Evolutionary conservation across 2,888 invertebrate species (phyloP), one percentile per base, ranked within the genome.

Genomic region (Epirrhoe tristata): DNA sequence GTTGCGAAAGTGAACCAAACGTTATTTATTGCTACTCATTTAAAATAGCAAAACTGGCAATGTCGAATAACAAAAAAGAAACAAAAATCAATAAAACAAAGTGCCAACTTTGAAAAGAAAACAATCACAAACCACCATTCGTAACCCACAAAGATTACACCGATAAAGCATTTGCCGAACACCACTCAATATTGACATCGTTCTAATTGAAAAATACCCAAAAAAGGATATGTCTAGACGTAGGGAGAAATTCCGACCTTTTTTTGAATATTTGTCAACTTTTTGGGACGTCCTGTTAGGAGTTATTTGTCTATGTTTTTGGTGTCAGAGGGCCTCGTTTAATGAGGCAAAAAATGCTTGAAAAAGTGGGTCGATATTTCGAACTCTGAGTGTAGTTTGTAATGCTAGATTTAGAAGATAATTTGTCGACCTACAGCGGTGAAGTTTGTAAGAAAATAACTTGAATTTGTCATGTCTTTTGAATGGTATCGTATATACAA

Each of bases 191-290:
- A 39, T 59, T 43, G 52, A 52, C 52, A 53, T 39, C 51, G 14
- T 56, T 61, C 50, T 67, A 70, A 74, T 68, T 65, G 62, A 70
- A 55, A 67, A 72, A 72, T 67, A 66, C 60, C 16, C 58, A 59
- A 67, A 50, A 67, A 60, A 52, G 32, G 68, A 55, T 63, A 46
- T 46, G 67, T 65, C 60, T 61, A 64, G 62, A 59, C 65, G 63
- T 56, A 81, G 81, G 80, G 81, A 78, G 76, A 70, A 73, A 83
- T 84, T 83, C 84, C 79, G 67, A 59, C 58, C 63, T 67, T 79
- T 78, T 79, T 77, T 73, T 67, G 68, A 72, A 81, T 81, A 86
- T 87, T 87, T 87, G 84, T 87, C 84, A 84, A 76, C 77, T 83
- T 86, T 85, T 83, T 85, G 52, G 39, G 48, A 48, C 54, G 51